A percentile compares a stretch with the other conserved stretches of the same genome.
These are phyloP conservation scores for Ageneiosus marmoratus DNA, from an alignment of 2,113 vertebrate species.

Conservation along the genomic window DNA sequence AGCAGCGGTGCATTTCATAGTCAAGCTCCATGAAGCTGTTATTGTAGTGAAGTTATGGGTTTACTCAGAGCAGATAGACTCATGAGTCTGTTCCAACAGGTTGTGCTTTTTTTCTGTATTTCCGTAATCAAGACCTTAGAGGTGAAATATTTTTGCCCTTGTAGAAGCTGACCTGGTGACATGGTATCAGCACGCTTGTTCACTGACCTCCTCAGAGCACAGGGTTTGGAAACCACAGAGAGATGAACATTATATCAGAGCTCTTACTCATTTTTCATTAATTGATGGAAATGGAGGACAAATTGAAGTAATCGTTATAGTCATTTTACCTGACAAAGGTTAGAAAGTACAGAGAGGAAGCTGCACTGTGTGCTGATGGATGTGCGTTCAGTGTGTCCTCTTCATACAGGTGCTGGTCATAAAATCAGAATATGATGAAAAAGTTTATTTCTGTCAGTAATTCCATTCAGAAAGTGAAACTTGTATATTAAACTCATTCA, in stretches of 20 bases:
- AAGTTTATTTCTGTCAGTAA: no score
- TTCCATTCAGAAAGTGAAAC: no score
- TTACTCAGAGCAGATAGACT: not conserved
- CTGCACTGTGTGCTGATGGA: no score
- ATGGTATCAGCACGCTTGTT: conserved; percentile 38
- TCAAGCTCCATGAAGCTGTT: not conserved
- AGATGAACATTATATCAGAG: not conserved
- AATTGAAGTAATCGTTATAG: not conserved
- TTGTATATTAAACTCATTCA: no score
- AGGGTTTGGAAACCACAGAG: not conserved
- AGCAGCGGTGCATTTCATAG: not conserved
- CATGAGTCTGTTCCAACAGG: not conserved
- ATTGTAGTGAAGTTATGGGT: not conserved
- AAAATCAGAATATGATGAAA: no score
- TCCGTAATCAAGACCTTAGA: not conserved
- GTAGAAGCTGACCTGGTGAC: not conserved
- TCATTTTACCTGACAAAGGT: not conserved
- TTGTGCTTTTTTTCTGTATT: not conserved
- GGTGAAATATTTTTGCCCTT: conserved; percentile 31
- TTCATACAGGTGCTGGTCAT: no score
- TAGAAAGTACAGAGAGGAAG: no score
- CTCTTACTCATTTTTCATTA: not conserved
- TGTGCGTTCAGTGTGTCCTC: no score
- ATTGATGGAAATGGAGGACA: not conserved
- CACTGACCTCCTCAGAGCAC: conserved; percentile 14